These are phyloP conservation scores for Toxostoma redivivum DNA, from an alignment of 2,113 vertebrate genomes.

Conservation along the genomic window DNA sequence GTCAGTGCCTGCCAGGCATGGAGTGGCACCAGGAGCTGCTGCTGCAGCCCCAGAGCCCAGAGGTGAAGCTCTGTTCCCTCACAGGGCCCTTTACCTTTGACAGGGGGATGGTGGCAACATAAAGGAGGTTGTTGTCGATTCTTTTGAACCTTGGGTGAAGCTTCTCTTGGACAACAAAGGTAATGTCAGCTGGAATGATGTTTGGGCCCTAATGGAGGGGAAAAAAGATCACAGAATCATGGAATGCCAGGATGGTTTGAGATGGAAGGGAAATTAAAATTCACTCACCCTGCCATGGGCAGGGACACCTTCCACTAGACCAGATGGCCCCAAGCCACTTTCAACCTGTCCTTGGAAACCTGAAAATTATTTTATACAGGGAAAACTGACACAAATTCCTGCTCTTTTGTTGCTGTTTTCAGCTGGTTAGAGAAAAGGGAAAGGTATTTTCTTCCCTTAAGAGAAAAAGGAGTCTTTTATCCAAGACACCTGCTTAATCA, in stretches of 20 bases:
- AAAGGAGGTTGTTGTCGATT: conserved; percentile 75
- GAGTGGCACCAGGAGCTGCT: background rate
- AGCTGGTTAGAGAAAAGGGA: background rate
- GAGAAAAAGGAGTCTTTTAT: background rate
- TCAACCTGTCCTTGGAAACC: background rate
- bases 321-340: background rate
- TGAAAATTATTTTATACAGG: too few species aligned
- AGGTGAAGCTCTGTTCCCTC: background rate
- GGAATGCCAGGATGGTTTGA: background rate
- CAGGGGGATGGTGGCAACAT: conserved; percentile 73
- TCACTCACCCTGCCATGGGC: background rate
- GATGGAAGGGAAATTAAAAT: background rate
- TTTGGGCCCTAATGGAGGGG: conserved; percentile 82
- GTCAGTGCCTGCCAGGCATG: conserved; percentile 78
- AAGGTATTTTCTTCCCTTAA: background rate
- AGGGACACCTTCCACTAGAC: background rate
- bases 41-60: background rate
- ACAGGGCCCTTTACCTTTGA: conserved; percentile 74
- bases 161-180: conserved; percentile 89
- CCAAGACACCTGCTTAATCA: background rate
- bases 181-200: conserved; percentile 87
- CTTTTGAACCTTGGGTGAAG: conserved; percentile 80
- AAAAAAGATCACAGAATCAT: too few species aligned
- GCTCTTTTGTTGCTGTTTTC: background rate
- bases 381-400: background rate